phyloP scores from a whole-genome alignment of 2,797 vertebrate genomes.

The Chiloscyllium punctatum region DNA sequence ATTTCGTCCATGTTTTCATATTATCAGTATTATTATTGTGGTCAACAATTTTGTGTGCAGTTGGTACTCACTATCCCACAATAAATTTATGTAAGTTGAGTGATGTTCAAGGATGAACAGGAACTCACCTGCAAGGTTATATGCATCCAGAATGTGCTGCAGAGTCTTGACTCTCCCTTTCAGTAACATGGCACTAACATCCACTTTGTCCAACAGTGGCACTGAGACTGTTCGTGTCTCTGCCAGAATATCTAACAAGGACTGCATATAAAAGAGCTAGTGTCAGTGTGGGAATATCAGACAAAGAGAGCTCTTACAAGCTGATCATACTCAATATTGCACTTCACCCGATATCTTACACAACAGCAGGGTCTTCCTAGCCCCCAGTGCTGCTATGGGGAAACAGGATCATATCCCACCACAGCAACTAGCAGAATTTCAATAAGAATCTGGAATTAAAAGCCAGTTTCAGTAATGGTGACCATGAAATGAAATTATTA shows the following conservation, averaged over 20 bases:
- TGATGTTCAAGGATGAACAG: background rate
- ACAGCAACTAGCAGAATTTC: too few relatives aligned
- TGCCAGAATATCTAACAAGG: background rate
- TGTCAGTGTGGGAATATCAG: background rate
- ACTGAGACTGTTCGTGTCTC: background rate
- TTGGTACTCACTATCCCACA: too few relatives aligned
- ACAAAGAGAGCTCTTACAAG: background rate
- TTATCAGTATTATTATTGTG: too few relatives aligned
- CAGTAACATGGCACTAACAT: conserved; percentile 41
- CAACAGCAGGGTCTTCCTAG: too few relatives aligned
- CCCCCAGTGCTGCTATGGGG: too few relatives aligned
- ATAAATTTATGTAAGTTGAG: too few relatives aligned
- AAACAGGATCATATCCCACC: too few relatives aligned
- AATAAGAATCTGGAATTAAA: too few relatives aligned
- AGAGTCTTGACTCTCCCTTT: conserved; percentile 57
- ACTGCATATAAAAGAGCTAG: background rate
- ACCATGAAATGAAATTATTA: too few relatives aligned
- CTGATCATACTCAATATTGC: background rate
- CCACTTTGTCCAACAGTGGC: background rate
- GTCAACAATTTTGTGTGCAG: too few relatives aligned
- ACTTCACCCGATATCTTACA: background rate
- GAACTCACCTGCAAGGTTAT: conserved; percentile 69
- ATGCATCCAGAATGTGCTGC: conserved; percentile 59
- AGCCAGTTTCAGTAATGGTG: too few relatives aligned
- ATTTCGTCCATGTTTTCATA: too few relatives aligned